Evolutionary conservation across 2,888 invertebrate genomes (phyloP).

Genomic region (Orthosia cruda): DNA sequence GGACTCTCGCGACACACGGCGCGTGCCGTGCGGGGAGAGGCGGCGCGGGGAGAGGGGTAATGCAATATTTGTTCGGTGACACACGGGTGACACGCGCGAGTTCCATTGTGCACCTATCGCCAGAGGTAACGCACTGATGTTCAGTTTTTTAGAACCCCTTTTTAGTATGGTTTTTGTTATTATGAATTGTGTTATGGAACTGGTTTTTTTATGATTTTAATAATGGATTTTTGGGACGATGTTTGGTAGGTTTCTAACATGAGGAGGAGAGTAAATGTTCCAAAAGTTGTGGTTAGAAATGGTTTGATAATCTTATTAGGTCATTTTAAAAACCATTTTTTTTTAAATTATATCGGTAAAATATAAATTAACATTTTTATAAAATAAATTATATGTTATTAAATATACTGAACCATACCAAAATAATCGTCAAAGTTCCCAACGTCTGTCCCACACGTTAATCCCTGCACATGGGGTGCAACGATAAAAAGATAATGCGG

Average conservation of each 20-base stretch:
- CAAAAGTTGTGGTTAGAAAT: neutral
- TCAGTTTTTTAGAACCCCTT: constrained; percentile 55
- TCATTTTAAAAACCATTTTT: neutral
- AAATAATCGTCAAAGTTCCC: constrained; percentile 65
- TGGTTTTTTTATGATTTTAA: neutral
- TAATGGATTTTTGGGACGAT: neutral
- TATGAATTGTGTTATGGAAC: neutral
- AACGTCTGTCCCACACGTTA: constrained; percentile 81
- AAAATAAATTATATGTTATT: too few species aligned
- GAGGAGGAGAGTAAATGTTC: neutral
- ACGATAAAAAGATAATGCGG: constrained; percentile 92
- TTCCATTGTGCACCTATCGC: constrained; percentile 84
- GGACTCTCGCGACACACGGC: constrained; percentile 77
- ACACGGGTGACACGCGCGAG: constrained; percentile 89
- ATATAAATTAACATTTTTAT: too few species aligned
- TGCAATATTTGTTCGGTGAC: constrained; percentile 90
- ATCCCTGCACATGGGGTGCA: constrained; percentile 89
- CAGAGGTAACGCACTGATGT: constrained; percentile 80
- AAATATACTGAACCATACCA: constrained; percentile 9
- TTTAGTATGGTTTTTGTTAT: constrained; percentile 25
- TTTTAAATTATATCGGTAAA: too few species aligned
- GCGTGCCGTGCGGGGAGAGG: constrained; percentile 69
- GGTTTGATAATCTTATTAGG: neutral
- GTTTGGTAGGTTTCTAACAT: neutral
- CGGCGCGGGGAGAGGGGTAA: constrained; percentile 75